Evolutionary conservation across 2,888 invertebrate genomes (phyloP), one percentile per base, ranked within the genome.

Genomic region (Shargacucullia verbasci): DNA sequence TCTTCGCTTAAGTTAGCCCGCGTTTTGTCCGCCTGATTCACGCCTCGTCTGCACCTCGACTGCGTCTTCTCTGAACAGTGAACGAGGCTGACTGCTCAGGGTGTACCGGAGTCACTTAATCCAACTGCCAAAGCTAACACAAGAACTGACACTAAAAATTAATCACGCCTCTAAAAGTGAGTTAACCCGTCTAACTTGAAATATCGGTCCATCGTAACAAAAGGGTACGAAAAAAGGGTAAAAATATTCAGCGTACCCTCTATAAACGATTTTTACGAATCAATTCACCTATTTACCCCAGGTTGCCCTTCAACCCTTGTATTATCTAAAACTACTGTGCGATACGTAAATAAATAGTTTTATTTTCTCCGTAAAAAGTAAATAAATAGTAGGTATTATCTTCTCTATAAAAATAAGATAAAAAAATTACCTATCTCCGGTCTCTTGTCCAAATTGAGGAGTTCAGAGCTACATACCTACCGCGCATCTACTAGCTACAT

Each of bases 231-330:
- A 38, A 44, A 54, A 56, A 62, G 44, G 69, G 63, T 50, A 50
- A 63, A 56, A 69, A 63, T 50, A 62, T 62, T 57, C 63, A 25
- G 12, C 27, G 41, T 40, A 73, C 41, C 54, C 31, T 55, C 14
- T 12, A 12, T 35, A 70, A 59, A 50, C 49, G 53, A 70, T 64
- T 71, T 71, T 70, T 74, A 71, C 57, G 66, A 58, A 55, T 71
- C 71, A 61, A 44, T 74, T 70, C 52, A 12, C 38, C 29, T 39
- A 58, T 71, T 65, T 55, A 59, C 38, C 50, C 38, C 9, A 40
- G 46, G 29, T 12, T 12, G 29, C 20, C 35, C 43, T 38, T 34
- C 50, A 33, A 52, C 58, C 55, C 39, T 43, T 48, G 44, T 45
- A 39, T 70, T 48, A 58, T 70, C 41, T 56, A 34, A 49, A 70